phyloP scores from a whole-genome alignment of 2,888 invertebrate species.

The Acrobeloides nanus region DNA sequence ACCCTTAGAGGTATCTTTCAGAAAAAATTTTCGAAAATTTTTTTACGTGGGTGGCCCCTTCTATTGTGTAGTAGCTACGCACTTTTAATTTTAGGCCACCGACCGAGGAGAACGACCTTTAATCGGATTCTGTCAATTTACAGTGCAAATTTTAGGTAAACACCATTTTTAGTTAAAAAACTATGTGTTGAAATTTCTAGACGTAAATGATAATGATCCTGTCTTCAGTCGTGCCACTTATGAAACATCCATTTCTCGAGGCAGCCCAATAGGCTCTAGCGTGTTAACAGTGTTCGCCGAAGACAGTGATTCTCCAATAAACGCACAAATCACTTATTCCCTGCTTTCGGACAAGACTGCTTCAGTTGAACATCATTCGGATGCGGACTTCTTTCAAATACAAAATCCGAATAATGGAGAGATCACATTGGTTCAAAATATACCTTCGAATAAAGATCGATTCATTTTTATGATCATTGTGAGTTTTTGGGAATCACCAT shows the following conservation, averaged over 20 bases:
- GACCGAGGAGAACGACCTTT: slow-evolving; percentile 96
- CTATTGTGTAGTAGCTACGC: no score
- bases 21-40: no score
- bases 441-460: slow-evolving; percentile 25
- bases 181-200: slow-evolving; percentile 54
- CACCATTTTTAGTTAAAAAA: slow-evolving; percentile 60
- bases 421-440: slow-evolving; percentile 28
- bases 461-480: slow-evolving; percentile 64
- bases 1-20: no score
- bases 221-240: slow-evolving; percentile 65
- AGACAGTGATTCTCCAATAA: slow-evolving; percentile 45
- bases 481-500: no score
- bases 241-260: slow-evolving; percentile 32
- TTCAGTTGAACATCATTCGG: slow-evolving; percentile 25
- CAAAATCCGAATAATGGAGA: slow-evolving; percentile 24
- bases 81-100: slow-evolving; percentile 69
- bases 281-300: slow-evolving; percentile 50
- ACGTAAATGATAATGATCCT: slow-evolving; percentile 99
- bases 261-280: slow-evolving; percentile 18
- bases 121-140: slow-evolving; percentile 95
- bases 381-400: slow-evolving; percentile 18
- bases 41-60: no score
- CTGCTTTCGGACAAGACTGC: slow-evolving; percentile 36
- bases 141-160: slow-evolving; percentile 83
- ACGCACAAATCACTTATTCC: slow-evolving; percentile 44